Evolutionary conservation across 2,113 vertebrate genomes (phyloP).

Genomic region (Carlito syrichta): DNA sequence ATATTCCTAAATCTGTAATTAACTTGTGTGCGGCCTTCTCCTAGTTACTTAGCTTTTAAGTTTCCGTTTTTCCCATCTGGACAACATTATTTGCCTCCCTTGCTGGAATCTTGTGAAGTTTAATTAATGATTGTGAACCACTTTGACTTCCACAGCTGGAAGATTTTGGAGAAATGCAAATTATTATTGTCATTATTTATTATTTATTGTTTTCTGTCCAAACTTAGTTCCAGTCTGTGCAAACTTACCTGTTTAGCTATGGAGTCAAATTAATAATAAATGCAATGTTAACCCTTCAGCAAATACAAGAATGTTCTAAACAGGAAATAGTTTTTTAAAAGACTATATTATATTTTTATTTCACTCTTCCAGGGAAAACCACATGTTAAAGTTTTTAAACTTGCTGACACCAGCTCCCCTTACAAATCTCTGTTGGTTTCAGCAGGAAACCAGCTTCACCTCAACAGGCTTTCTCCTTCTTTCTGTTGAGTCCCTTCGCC

Average conservation of each 20-base stretch:
- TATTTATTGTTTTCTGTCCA: constrained; percentile 57
- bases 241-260: background rate
- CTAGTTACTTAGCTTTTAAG: background rate
- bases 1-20: background rate
- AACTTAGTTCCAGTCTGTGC: constrained; percentile 5
- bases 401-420: no score
- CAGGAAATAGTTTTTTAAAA: background rate
- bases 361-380: background rate
- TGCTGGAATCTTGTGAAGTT: constrained; percentile 4
- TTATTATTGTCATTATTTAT: constrained; percentile 64
- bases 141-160: constrained; percentile 27
- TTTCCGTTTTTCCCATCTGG: background rate
- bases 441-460: no score
- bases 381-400: background rate
- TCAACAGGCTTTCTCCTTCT: no score
- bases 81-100: constrained; percentile 7
- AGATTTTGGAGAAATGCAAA: constrained; percentile 48
- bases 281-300: background rate
- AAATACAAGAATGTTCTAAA: background rate
- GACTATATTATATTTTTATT: background rate
- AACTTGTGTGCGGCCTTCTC: constrained; percentile 12
- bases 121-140: constrained; percentile 36
- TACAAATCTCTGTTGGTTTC: no score
- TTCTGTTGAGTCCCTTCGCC: no score
- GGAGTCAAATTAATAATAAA: constrained; percentile 57